These are phyloP conservation scores for Anoura caudifer DNA, from an alignment of 2,113 vertebrate species.

Conservation along the genomic window DNA sequence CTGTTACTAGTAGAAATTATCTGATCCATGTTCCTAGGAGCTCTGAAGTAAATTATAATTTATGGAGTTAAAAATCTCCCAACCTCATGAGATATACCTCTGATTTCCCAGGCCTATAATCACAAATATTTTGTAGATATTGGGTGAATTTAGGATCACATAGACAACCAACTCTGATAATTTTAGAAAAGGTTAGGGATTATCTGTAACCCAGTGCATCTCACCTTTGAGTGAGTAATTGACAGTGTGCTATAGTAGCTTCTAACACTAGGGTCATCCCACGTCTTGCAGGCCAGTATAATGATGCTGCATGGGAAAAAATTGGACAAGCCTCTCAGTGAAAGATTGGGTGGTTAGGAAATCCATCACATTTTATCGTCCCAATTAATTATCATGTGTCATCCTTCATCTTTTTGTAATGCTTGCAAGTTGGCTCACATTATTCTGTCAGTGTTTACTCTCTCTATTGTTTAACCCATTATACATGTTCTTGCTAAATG, in stretches of 20 bases:
- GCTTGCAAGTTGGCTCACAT: constrained; percentile 54
- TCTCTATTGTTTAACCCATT: constrained; percentile 55
- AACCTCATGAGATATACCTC: neutral
- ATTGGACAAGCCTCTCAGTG: constrained; percentile 56
- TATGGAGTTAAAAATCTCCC: neutral
- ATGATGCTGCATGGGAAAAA: constrained; percentile 58
- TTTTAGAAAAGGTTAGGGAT: neutral
- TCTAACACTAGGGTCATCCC: constrained; percentile 31
- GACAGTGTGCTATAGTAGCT: neutral
- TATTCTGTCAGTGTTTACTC: constrained; percentile 65
- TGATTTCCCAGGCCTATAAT: neutral
- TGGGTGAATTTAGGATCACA: neutral
- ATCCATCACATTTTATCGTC: constrained; percentile 75
- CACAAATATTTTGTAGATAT: neutral
- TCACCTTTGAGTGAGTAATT: neutral
- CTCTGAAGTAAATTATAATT: neutral
- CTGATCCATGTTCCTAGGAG: neutral
- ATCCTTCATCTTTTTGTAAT: constrained; percentile 73
- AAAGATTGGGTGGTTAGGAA: constrained; percentile 74
- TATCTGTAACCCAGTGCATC: neutral
- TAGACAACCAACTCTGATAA: neutral
- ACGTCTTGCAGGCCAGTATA: constrained; percentile 18
- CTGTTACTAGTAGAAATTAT: neutral
- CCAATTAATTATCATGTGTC: constrained; percentile 70
- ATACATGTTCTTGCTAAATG: constrained; percentile 55